Conservation (phyloP, 2,888 invertebrate genomes). For the Nymphalis c-album region DNA sequence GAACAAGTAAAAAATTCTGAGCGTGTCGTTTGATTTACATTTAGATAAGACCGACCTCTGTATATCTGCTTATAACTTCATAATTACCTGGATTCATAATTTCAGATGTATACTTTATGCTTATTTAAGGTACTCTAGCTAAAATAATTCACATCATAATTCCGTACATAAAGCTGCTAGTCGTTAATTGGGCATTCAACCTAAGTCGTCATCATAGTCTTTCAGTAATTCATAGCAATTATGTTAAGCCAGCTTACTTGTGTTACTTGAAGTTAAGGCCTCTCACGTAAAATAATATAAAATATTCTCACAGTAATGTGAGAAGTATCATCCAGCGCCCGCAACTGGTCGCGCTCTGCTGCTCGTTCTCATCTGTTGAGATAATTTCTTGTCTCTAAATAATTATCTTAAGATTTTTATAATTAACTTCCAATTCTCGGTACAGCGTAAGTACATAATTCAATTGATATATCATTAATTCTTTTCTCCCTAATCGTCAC, state of each 20-base stretch:
- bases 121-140: background rate
- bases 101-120: conserved; percentile 4
- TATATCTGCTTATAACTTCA: conserved; percentile 26
- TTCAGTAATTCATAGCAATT: conserved; percentile 26
- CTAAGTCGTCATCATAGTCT: conserved; percentile 11
- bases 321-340: conserved; percentile 45
- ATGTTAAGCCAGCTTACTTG: conserved; percentile 28
- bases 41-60: conserved; percentile 38
- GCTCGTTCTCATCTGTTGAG: conserved; percentile 33
- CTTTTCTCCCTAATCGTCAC: background rate
- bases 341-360: conserved; percentile 44
- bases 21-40: conserved; percentile 40
- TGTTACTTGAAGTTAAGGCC: conserved; percentile 27
- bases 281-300: conserved; percentile 41
- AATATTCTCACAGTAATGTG: conserved; percentile 51
- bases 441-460: conserved; percentile 5
- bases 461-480: conserved; percentile 7
- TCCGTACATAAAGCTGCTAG: conserved; percentile 19
- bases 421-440: conserved; percentile 5
- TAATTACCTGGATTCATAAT: conserved; percentile 23
- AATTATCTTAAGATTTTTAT: conserved; percentile 8
- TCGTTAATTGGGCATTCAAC: conserved; percentile 25
- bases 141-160: conserved; percentile 16
- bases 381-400: conserved; percentile 18
- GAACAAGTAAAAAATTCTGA: conserved; percentile 36